Base-by-base conservation (phyloP, 1,140 invertebrate species). In the Cylas formicarius region DNA sequence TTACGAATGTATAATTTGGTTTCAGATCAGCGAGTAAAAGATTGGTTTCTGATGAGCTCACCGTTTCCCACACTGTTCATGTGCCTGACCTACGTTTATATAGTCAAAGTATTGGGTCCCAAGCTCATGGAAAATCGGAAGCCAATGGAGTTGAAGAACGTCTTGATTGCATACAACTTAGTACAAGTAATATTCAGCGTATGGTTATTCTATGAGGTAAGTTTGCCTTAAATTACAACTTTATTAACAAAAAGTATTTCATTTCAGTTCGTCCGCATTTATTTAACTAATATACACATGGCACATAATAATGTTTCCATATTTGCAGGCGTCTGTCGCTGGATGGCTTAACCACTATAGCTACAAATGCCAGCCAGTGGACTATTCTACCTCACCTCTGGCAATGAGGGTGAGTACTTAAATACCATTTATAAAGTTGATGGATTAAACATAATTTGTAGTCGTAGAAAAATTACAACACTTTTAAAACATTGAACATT, bases 351-450 rank as follows among this genome's bases (percentile, higher is more conserved):
- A 90, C 75, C 80, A 84, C 65, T 97, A 95, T 80, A 94, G 80
- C 72, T 86, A 86, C 74, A 81, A 80, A 67, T 97, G 93, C 79
- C 89, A 97, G 74, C 88, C 90, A 51, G 89, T 96, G 68, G 86
- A 91, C 75, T 91, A 94, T 78, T 84, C 82, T 58, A 79, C 85
- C 71, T 77, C 83, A 73, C 84, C 86, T 65, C 78, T 82, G 76
- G 86, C 88, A 67, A 73, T 91, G 72, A 82, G 87, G 81, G 91
- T 95, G 77, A 78, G 81, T 79, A 56, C 32, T 40, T 11, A n/a
- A n/a, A n/a, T n/a, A n/a, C n/a, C n/a, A 32, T 32, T 32, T 13
- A 5, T 7, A 16, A 13, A 7, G n/a, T 7, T 32, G 16, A 7
- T 32, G 6, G 29, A 32, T 32, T 32, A 32, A 7, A 7, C 6